Evolutionary conservation across 1,140 invertebrate genomes (phyloP).

Genomic region (Heliothis virescens): DNA sequence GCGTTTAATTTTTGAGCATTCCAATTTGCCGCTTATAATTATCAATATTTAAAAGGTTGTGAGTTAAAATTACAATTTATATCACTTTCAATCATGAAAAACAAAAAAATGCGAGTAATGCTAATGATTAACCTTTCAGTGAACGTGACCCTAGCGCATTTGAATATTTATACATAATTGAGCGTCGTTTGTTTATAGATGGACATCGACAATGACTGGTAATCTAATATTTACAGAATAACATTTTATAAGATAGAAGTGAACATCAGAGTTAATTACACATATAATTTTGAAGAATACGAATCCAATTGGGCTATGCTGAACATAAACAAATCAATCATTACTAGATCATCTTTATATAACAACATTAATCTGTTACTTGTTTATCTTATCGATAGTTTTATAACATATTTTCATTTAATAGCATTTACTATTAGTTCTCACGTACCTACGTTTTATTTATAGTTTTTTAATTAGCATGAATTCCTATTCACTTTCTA

Average conservation of each 20-base stretch:
- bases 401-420: neutral
- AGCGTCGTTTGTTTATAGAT: constrained; percentile 16
- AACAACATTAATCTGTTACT: neutral
- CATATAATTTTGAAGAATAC: neutral
- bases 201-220: constrained; percentile 2
- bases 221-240: too few relatives aligned
- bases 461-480: too few relatives aligned
- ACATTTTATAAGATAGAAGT: neutral
- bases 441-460: neutral
- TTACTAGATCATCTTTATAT: neutral
- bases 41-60: neutral
- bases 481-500: too few relatives aligned
- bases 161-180: constrained; percentile 29
- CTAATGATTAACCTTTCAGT: constrained; percentile 5
- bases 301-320: neutral
- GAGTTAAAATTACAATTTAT: too few relatives aligned
- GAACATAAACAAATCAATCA: constrained; percentile 7
- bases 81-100: neutral
- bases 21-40: neutral
- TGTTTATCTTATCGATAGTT: neutral
- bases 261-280: neutral
- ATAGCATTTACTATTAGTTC: neutral
- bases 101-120: neutral
- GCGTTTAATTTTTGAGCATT: neutral
- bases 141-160: neutral